Base-by-base conservation (phyloP, 37 sponge, comb jelly and placozoan genomes). In the Crambe crambe region DNA sequence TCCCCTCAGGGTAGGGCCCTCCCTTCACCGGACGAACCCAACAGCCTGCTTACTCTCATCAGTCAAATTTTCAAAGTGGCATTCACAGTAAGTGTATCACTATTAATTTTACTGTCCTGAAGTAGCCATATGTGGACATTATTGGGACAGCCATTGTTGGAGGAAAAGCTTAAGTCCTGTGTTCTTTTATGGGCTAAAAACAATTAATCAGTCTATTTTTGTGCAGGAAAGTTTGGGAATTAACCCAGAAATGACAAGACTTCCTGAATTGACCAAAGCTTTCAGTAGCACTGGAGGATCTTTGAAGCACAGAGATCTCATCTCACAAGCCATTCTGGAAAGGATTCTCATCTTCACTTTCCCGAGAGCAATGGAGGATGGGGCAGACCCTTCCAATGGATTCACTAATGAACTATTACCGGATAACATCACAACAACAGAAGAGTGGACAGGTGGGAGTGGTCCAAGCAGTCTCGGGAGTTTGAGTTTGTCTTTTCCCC, bases 251-350 rank as follows among this genome's bases (percentile, higher is more conserved):
- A 6, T 47, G 51, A 12, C 12, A 12, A 47, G 51, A 47, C 51
- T 47, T 6, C 51, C 51, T 47, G 51, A 47, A 47, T 47, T 47
- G 51, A 47, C 10, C 51, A 47, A 47, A 12, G 51, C 12, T 12
- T 15, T 47, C 10, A 12, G 12, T 47, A 15, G 10, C 12, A 12
- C 2, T 9, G 21, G 20, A 18, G 59, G 4, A 3, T 17, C 34
- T 2, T 17, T 65, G 27, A 44, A 81, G 39, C 1, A n/a, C 40
- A 15, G 39, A 21, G 84, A 84, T 62, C 35, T 68, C 26, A 74
- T 76, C 30, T 84, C 84, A 6, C 84, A 84, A 59, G 74, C 75
- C 42, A 39, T 84, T 23, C 42, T 84, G 76, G 84, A 84, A 37
- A 43, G 76, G 0, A 68, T 84, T 26, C 30, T 44, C 18, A 38